phyloP scores from a whole-genome alignment of 2,797 vertebrate genomes.

The Megaceryle alcyon region DNA sequence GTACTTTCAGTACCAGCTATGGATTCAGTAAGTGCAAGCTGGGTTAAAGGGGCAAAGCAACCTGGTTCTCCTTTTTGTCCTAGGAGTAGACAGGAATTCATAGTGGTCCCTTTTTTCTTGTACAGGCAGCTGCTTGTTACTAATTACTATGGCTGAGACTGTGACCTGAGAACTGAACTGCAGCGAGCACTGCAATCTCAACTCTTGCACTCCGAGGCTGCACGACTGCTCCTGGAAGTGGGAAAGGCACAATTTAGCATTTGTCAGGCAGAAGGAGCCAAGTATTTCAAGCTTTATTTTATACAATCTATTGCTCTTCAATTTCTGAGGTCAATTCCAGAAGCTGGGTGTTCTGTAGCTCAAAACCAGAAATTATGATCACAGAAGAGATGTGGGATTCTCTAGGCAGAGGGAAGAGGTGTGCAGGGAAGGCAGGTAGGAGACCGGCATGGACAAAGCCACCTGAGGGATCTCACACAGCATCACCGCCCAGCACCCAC shows the following conservation, averaged over 20 bases:
- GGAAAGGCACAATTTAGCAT: background rate
- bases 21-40: background rate
- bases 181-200: background rate
- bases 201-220: background rate
- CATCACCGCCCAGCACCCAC: background rate
- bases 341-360: background rate
- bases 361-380: background rate
- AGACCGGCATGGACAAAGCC: fast-evolving
- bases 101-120: background rate
- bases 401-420: background rate
- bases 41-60: background rate
- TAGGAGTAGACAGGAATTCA: background rate
- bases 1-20: background rate
- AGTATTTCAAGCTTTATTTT: background rate
- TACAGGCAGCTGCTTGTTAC: background rate
- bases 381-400: background rate
- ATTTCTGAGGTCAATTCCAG: background rate
- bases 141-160: background rate
- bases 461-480: background rate
- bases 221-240: background rate
- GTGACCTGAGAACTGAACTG: slow-evolving; percentile 9
- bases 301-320: background rate
- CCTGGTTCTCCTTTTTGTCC: background rate
- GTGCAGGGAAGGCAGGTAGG: background rate
- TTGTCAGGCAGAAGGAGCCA: background rate